phyloP scores from a whole-genome alignment of 2,888 invertebrate species.

The Microplitis manilae region DNA sequence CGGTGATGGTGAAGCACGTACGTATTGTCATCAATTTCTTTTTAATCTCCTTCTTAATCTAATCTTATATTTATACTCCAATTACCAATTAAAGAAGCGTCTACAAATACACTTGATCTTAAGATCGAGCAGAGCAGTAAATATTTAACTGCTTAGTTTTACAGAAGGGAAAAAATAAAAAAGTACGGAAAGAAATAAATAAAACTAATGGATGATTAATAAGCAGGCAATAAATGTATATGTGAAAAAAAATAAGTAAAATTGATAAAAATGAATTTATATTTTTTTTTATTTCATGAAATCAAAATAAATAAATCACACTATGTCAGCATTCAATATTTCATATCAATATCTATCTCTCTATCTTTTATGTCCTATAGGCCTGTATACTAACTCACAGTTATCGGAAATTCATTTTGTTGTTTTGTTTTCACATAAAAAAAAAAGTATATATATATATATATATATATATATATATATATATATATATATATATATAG shows the following conservation, averaged over 20 bases:
- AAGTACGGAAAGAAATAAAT: neutral
- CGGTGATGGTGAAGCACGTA: conserved; percentile 66
- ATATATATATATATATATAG: conserved; percentile 30
- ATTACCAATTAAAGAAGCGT: neutral
- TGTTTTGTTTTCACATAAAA: conserved; percentile 11
- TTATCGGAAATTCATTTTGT: conserved; percentile 56
- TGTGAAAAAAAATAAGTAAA: neutral
- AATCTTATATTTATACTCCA: neutral
- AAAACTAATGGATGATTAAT: neutral
- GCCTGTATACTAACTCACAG: conserved; percentile 48
- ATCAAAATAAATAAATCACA: neutral
- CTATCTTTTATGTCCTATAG: conserved; percentile 15
- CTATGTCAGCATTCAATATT: neutral
- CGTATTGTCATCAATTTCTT: neutral
- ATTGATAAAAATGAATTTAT: neutral
- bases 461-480: conserved; percentile 33
- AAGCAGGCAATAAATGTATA: neutral
- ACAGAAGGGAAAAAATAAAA: neutral
- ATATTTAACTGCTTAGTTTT: neutral
- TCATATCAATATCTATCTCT: conserved; percentile 33
- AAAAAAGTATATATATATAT: conserved; percentile 13
- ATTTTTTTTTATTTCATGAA: neutral
- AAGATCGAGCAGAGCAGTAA: neutral
- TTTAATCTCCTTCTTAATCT: neutral
- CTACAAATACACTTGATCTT: neutral